These are phyloP conservation scores for Sarcophaga caerulescens DNA, from an alignment of 2,888 invertebrate genomes.

Conservation along the genomic window DNA sequence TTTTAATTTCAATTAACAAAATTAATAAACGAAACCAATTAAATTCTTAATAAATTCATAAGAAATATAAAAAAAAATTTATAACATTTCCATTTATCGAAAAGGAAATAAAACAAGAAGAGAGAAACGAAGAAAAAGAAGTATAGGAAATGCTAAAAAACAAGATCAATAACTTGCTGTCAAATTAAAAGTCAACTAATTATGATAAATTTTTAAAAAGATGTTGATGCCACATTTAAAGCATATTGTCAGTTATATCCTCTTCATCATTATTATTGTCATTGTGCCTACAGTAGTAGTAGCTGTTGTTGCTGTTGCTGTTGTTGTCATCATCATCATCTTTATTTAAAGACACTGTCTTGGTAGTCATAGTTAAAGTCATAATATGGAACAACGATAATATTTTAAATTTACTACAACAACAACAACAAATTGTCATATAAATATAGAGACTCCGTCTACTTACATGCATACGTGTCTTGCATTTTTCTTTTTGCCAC, in stretches of 20 bases:
- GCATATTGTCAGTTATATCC: slow-evolving; percentile 36
- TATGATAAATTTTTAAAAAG: slow-evolving; percentile 52
- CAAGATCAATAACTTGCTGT: slow-evolving; percentile 58
- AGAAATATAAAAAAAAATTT: no score
- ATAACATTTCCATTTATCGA: no score
- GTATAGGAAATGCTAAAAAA: background rate
- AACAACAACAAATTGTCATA: background rate
- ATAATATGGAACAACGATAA: background rate
- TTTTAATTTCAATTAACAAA: no score
- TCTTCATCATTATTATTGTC: slow-evolving; percentile 29
- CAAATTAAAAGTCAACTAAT: slow-evolving; percentile 59
- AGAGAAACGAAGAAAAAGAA: no score
- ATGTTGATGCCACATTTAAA: slow-evolving; percentile 43
- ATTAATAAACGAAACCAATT: no score
- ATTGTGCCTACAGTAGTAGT: background rate
- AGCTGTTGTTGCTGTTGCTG: background rate
- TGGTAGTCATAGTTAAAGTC: slow-evolving; percentile 18
- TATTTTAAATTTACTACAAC: background rate
- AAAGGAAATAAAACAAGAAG: no score
- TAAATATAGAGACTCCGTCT: no score
- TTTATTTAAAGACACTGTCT: background rate
- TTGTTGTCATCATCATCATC: background rate
- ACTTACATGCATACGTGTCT: background rate
- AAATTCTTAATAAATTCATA: no score
- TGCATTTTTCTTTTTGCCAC: background rate